Evolutionary conservation across 2,797 vertebrate genomes (phyloP).

Genomic region (Ptychadena robeensis): DNA sequence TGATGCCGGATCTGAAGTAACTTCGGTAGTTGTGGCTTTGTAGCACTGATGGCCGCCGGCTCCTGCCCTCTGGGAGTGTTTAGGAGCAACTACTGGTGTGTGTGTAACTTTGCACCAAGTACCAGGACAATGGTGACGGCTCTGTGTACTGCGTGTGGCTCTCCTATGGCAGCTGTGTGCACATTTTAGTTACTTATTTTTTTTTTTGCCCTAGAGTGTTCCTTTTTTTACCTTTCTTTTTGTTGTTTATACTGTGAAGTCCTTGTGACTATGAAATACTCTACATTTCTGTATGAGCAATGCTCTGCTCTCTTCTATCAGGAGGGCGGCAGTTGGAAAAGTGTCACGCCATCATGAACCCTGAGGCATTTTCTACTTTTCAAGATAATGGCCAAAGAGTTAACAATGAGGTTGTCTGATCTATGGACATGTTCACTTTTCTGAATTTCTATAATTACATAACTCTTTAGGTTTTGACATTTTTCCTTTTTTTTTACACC

Average conservation of each 20-base stretch:
- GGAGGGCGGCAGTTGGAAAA: too few species aligned
- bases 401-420: not conserved
- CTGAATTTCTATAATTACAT: not conserved
- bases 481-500: not conserved
- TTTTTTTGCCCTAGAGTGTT: not conserved
- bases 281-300: too few species aligned
- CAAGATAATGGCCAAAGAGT: not conserved
- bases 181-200: not conserved
- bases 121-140: too few species aligned
- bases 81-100: not conserved
- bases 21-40: not conserved
- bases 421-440: not conserved
- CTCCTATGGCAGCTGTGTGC: not conserved
- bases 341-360: not conserved
- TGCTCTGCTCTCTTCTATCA: too few species aligned
- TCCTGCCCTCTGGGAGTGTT: not conserved
- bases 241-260: constrained; percentile 20
- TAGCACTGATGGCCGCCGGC: not conserved
- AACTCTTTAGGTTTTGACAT: not conserved
- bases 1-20: not conserved
- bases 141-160: not conserved
- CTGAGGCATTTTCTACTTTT: not conserved
- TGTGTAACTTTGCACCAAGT: not conserved
- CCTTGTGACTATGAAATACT: not conserved
- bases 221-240: not conserved